Percentiles rank a stretch among this genome's conserved stretches.
phyloP scores from a whole-genome alignment of 2,113 vertebrate genomes.

The Salvelinus fontinalis region DNA sequence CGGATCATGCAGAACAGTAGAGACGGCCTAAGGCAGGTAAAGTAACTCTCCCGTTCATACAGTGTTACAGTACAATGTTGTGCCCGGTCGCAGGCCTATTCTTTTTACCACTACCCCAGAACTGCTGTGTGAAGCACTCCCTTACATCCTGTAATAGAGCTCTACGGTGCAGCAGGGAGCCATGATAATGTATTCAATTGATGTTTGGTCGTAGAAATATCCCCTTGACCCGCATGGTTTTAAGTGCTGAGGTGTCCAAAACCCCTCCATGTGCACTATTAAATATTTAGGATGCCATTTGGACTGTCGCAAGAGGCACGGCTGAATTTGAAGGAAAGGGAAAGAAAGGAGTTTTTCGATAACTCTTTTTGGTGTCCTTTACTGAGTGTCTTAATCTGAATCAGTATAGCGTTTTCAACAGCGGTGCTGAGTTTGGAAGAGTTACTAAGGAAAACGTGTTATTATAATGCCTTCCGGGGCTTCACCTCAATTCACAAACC shows the following conservation, averaged over 20 bases:
- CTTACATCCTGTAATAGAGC: no score
- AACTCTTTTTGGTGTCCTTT: no score
- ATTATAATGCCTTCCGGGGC: no score
- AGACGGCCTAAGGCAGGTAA: conserved; percentile 91
- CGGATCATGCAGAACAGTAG: conserved; percentile 92
- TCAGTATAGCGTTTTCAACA: no score
- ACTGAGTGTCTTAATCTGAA: no score
- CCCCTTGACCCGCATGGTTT: not conserved
- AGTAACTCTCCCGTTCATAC: conserved; percentile 43
- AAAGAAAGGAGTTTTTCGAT: no score
- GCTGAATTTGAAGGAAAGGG: not conserved
- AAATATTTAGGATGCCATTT: not conserved
- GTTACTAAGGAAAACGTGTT: no score
- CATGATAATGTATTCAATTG: not conserved
- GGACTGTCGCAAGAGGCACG: not conserved
- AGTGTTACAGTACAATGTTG: not conserved
- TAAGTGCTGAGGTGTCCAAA: not conserved
- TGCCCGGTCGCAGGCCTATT: no score
- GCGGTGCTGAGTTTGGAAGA: no score
- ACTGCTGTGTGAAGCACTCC: no score
- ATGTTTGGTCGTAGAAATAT: not conserved
- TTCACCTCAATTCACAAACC: no score
- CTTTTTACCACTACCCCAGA: no score
- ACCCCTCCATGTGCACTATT: not conserved
- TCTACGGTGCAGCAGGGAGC: not conserved